These are phyloP conservation scores for Caenorhabditis latens DNA, from an alignment of 1,140 invertebrate species.

Conservation along the genomic window DNA sequence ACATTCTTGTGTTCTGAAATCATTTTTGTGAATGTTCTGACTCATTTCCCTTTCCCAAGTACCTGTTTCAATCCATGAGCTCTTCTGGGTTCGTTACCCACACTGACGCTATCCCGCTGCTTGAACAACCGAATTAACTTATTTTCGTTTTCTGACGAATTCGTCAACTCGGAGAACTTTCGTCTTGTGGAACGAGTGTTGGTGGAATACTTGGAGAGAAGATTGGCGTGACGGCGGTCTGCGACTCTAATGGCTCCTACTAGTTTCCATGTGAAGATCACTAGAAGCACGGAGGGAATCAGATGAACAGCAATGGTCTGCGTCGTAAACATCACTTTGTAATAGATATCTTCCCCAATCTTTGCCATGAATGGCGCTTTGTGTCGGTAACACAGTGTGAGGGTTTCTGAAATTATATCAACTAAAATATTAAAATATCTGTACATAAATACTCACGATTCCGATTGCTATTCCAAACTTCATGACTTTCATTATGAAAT, in stretches of 20 bases:
- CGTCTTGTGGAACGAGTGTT: conserved; percentile 34
- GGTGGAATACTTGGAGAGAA: conserved; percentile 68
- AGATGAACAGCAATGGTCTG: conserved; percentile 75
- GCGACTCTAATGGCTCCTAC: conserved; percentile 73
- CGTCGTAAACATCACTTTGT: conserved; percentile 71
- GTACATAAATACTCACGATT: conserved; percentile 69
- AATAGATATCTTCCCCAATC: conserved; percentile 74
- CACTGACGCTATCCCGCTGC: conserved; percentile 66
- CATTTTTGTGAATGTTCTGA: conserved; percentile 14
- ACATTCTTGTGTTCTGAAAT: conserved; percentile 73
- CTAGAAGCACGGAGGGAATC: conserved; percentile 74
- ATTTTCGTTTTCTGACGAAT: conserved; percentile 42
- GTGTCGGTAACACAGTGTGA: conserved; percentile 69
- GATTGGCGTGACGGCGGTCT: conserved; percentile 72
- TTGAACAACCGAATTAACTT: conserved; percentile 50
- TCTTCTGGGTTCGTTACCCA: conserved; percentile 70
- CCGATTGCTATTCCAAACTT: conserved; percentile 25
- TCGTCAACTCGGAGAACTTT: conserved; percentile 52
- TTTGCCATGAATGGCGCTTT: conserved; percentile 69
- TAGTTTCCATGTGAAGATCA: conserved; percentile 76
- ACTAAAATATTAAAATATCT: not conserved
- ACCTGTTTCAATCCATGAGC: conserved; percentile 75
- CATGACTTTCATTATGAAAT: conserved; percentile 73
- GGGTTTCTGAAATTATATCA: conserved; percentile 68
- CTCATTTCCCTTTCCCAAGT: conserved; percentile 13